Base-by-base conservation (phyloP, 2,888 invertebrate genomes). In the Sarcophaga rosellei region DNA sequence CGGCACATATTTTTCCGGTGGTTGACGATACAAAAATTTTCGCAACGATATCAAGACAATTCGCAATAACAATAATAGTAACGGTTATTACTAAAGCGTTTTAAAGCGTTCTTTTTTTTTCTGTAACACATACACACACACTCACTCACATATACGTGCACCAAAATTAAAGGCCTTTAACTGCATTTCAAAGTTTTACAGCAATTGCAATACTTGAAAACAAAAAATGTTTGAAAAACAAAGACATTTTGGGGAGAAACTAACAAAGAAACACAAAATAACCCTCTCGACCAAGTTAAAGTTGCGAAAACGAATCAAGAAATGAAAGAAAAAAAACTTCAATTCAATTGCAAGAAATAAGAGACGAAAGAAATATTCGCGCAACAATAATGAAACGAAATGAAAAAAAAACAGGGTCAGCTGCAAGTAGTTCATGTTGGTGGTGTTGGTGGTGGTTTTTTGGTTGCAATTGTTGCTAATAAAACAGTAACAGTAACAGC, bases 51-150 rank as follows among this genome's bases (percentile, higher is more conserved):
- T 72, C 77, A 44, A 53, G 82, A 86, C 86, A 86, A 84, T 84
- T 86, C 70, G 86, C 81, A 78, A 86, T 86, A 81, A 81, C 86
- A 81, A 86, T 86, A 86, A 86, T 72, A 62, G 84, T 81, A 86
- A 86, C 86, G 78, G 86, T 86, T 86, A 86, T 86, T 86, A 84
- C 86, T 86, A 84, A 84, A 86, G 84, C 84, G 75, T 84, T 82
- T 82, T n/a, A n/a, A n/a, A n/a, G n/a, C n/a, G n/a, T n/a, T n/a
- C n/a, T n/a, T 84, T 47, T 15, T 77, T 78, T 72, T 81, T 68
- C 68, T 84, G 66, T 75, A 70, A 84, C 79, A 72, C 70, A 76
- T n/a, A 35, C 70, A 35, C 8, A 69, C 47, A 77, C 61, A 83
- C 61, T 65, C 77, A 70, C n/a, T 69, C 68, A 84, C 45, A 68